These are phyloP conservation scores for Podarcis siculus DNA, from an alignment of 2,797 vertebrate species.

Conservation along the genomic window DNA sequence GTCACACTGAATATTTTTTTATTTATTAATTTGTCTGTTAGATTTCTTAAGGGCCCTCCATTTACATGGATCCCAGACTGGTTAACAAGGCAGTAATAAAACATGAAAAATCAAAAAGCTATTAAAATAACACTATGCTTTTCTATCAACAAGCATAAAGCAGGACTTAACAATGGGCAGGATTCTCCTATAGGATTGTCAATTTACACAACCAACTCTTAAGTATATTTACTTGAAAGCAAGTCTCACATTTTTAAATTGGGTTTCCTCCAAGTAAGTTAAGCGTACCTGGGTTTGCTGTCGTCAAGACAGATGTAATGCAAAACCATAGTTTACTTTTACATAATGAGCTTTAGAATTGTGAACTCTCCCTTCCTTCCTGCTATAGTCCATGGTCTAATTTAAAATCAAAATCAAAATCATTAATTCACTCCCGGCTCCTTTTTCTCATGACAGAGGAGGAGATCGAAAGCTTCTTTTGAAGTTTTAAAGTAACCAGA, in stretches of 20 bases:
- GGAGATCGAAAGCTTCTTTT: not conserved
- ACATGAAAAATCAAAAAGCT: too few relatives aligned
- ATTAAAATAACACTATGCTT: too few relatives aligned
- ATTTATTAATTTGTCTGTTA: too few relatives aligned
- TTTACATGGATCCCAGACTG: too few relatives aligned
- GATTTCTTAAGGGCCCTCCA: too few relatives aligned
- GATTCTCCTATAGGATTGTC: not conserved
- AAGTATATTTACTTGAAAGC: not conserved
- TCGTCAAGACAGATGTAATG: not conserved
- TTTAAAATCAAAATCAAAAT: too few relatives aligned
- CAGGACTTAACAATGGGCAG: not conserved
- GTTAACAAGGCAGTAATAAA: too few relatives aligned
- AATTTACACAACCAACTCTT: not conserved
- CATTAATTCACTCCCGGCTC: not conserved
- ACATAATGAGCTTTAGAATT: not conserved
- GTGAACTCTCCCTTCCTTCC: not conserved
- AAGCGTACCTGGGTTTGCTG: not conserved
- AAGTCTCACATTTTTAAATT: not conserved
- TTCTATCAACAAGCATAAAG: too few relatives aligned
- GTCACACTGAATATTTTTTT: not conserved
- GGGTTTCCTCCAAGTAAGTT: not conserved
- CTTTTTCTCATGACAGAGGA: not conserved
- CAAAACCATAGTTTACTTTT: not conserved
- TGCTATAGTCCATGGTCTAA: too few relatives aligned
- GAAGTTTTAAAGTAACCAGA: not conserved